These are phyloP conservation scores for Resseliella maxima DNA, from an alignment of 2,888 invertebrate genomes.

Conservation along the genomic window DNA sequence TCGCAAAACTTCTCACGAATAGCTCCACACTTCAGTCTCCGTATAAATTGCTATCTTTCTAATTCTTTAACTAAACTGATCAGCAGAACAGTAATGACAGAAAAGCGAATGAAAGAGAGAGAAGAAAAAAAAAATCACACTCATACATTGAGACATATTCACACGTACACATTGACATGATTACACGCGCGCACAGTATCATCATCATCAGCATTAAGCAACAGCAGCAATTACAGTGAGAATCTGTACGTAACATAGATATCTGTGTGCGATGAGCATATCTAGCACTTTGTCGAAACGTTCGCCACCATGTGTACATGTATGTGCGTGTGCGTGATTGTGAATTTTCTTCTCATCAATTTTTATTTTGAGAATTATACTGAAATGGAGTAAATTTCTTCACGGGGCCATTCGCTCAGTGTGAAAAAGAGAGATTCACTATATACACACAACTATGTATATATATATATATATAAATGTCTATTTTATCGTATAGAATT, in stretches of 20 bases:
- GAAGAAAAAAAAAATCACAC: neutral
- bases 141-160: neutral
- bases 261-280: constrained; percentile 8
- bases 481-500: too few relatives aligned
- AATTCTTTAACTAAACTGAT: constrained; percentile 18
- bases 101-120: neutral
- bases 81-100: neutral
- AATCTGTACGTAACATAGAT: constrained; percentile 23
- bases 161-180: neutral
- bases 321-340: constrained; percentile 27
- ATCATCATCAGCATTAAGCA: neutral
- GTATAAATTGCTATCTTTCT: neutral
- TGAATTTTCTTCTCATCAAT: constrained; percentile 4
- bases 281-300: neutral
- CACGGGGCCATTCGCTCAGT: neutral
- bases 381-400: constrained; percentile 28
- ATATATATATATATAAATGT: neutral
- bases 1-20: neutral
- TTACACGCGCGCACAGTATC: neutral
- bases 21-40: neutral
- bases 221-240: neutral
- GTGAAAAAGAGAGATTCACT: neutral
- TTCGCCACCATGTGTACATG: constrained; percentile 24
- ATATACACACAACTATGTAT: neutral
- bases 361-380: constrained; percentile 22